Conservation (phyloP, 2,113 vertebrate genomes). For the Telmatochromis sp. region DNA sequence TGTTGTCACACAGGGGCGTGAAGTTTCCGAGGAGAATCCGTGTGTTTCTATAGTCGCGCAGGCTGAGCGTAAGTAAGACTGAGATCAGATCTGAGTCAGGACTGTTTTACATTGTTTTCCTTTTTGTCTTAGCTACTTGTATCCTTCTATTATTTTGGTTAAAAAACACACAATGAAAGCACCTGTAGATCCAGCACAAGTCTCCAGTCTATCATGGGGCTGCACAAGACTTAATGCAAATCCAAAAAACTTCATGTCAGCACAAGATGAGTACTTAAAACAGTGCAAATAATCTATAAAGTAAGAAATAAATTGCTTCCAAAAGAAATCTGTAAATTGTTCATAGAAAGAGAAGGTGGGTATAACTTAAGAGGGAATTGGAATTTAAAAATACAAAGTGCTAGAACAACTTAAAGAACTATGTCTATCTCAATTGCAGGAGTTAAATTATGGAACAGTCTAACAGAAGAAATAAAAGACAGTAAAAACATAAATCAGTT, state of each 20-base stretch:
- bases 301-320: no score
- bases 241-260: background rate
- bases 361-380: no score
- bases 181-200: background rate
- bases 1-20: slow-evolving; percentile 54
- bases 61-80: slow-evolving; percentile 86
- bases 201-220: background rate
- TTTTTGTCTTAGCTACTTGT: background rate
- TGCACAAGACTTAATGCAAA: rapidly evolving
- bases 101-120: rapidly evolving
- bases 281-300: rapidly evolving
- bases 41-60: slow-evolving; percentile 82
- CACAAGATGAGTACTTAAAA: background rate
- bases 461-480: no score
- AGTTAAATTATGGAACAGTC: no score
- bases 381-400: no score
- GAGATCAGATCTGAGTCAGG: background rate
- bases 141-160: background rate
- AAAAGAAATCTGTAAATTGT: no score
- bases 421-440: no score
- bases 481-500: no score
- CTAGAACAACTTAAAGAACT: rapidly evolving
- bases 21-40: slow-evolving; percentile 27
- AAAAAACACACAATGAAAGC: background rate
- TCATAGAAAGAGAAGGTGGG: no score